Conservation (phyloP, 2,797 vertebrate species). For the Tachyglossus aculeatus region DNA sequence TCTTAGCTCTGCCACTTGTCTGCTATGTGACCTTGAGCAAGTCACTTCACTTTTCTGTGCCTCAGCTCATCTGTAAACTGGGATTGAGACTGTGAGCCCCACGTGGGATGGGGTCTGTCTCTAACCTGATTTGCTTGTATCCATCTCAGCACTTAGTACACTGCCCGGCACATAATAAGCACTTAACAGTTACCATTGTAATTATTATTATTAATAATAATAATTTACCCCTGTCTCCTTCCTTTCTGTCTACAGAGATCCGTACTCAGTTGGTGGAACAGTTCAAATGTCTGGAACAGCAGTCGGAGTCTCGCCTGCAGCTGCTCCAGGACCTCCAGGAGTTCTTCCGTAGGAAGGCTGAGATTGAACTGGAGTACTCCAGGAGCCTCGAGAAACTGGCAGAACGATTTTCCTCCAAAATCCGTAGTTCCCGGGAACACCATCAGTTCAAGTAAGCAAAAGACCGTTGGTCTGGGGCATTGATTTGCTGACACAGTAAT, state of each 20-base stretch:
- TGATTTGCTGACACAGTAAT: neutral
- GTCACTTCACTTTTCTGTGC: too few relatives aligned
- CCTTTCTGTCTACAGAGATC: slow-evolving; percentile 83
- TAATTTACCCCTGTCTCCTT: neutral
- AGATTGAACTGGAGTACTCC: slow-evolving; percentile 97
- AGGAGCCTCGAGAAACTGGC: slow-evolving; percentile 95
- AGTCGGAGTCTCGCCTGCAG: slow-evolving; percentile 93
- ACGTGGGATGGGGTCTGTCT: too few relatives aligned
- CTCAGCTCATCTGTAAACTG: too few relatives aligned
- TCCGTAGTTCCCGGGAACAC: slow-evolving; percentile 93
- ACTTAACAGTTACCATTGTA: too few relatives aligned
- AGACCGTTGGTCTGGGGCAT: too few relatives aligned
- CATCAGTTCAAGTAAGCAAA: slow-evolving; percentile 92
- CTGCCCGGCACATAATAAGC: too few relatives aligned
- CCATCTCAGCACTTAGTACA: too few relatives aligned
- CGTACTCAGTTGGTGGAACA: slow-evolving; percentile 96
- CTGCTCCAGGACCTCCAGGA: slow-evolving; percentile 98
- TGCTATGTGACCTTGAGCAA: too few relatives aligned
- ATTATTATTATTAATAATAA: too few relatives aligned
- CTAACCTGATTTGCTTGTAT: too few relatives aligned
- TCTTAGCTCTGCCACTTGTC: too few relatives aligned
- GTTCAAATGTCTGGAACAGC: slow-evolving; percentile 98
- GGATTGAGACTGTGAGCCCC: too few relatives aligned
- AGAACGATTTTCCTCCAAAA: slow-evolving; percentile 94
- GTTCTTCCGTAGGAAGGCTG: slow-evolving; percentile 96